phyloP scores from a whole-genome alignment of 2,888 invertebrate genomes.

The Nomada hirtipes region DNA sequence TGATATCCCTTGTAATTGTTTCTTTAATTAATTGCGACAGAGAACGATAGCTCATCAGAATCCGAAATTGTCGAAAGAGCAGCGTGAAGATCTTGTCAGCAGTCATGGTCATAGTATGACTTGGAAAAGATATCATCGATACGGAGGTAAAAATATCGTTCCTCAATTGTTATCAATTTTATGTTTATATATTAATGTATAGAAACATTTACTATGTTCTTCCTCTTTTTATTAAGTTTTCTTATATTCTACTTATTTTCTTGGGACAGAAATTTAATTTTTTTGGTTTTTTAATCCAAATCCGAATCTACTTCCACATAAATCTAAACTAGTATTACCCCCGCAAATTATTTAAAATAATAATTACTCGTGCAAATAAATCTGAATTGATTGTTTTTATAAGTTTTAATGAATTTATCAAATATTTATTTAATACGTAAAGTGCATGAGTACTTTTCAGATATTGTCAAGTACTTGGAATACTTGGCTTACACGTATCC shows the following conservation, averaged over 20 bases:
- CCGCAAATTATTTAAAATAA: background rate
- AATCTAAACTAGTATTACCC: background rate
- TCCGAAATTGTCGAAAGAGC: conserved; percentile 87
- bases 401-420: background rate
- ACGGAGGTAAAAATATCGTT: conserved; percentile 82
- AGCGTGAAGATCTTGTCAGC: conserved; percentile 86
- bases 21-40: conserved; percentile 75
- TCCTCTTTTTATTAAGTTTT: too few relatives aligned
- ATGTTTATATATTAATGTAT: background rate
- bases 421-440: too few relatives aligned
- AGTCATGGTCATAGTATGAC: conserved; percentile 88
- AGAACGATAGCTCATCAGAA: conserved; percentile 90
- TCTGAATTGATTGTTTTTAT: background rate
- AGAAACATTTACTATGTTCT: too few relatives aligned
- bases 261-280: too few relatives aligned
- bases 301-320: background rate
- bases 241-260: too few relatives aligned
- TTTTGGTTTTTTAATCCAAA: background rate
- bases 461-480: conserved; percentile 89
- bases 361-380: background rate
- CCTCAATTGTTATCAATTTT: background rate
- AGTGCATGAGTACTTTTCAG: conserved; percentile 79
- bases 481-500: conserved; percentile 88
- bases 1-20: background rate
- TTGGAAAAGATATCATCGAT: conserved; percentile 90